Conservation (phyloP, 2,113 vertebrate species). For the Bos indicus region DNA sequence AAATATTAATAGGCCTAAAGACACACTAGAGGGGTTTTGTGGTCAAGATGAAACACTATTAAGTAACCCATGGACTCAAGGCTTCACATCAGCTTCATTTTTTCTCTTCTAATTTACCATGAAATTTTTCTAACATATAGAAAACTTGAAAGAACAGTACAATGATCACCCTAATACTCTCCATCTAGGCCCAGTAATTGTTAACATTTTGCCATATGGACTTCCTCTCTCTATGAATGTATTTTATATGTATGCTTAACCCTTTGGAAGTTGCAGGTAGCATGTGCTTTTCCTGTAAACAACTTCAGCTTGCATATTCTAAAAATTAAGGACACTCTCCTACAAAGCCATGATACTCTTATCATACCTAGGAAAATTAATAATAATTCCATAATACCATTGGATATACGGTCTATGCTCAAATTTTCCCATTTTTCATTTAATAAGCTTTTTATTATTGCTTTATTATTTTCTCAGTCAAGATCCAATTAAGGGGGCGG, state of each 20-base stretch:
- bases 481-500: not conserved
- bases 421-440: not conserved
- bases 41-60: not conserved
- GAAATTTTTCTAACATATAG: not conserved
- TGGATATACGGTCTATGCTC: not conserved
- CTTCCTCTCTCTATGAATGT: not conserved
- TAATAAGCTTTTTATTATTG: not conserved
- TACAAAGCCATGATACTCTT: not conserved
- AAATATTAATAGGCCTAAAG: not conserved
- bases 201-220: not conserved
- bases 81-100: not conserved
- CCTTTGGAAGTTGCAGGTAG: not conserved
- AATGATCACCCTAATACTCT: not conserved
- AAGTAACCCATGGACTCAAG: not conserved
- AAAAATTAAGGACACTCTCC: not conserved
- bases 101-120: not conserved
- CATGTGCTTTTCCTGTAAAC: not conserved
- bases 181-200: not conserved
- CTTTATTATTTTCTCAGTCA: not conserved
- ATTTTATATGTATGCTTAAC: not conserved
- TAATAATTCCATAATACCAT: not conserved
- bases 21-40: not conserved
- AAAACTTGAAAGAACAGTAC: not conserved
- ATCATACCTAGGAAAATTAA: not conserved
- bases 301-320: not conserved